Base-by-base conservation (phyloP, 2,797 vertebrate genomes). In the Mus minutoides region DNA sequence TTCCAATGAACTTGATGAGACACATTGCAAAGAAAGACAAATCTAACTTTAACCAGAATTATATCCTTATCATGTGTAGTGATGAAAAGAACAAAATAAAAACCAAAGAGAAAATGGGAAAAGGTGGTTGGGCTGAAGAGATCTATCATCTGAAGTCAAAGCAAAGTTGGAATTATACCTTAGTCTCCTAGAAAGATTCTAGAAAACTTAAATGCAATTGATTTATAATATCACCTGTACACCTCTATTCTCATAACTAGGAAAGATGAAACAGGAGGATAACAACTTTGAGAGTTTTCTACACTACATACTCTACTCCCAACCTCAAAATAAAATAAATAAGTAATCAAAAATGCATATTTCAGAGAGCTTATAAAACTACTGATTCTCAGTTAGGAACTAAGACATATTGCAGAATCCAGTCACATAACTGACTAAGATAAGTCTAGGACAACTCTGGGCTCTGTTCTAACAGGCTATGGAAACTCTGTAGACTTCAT, bases 71-170 rank as follows among this genome's bases (percentile, higher is more conserved):
- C 58, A 92, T n/a, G 9, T 60, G 77, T 94, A 69, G 64, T 79
- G 94, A 96, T 13, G 8, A 87, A 90, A n/a, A 83, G 4, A 54
- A 95, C 24, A 69, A 79, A 94, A 80, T 58, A 29, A 54, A 96
- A 96, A 54, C n/a, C 29, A 58, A 37, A 89, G 8, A 80, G 62
- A 71, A 77, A 43, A 21, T 49, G 46, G 24, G 12, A 8, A 92
- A 86, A 96, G 2, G 3, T 87, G 9, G 0, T 3, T 43, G 22
- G 8, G 6, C 2, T 37, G 10, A 92, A 60, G 14, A 94, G 71
- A 90, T 85, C 17, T 80, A 22, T 88, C 54, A 43, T 88, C 67
- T 62, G 85, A 95, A 84, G 11, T 46, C 84, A 95, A 96, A 95
- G 37, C 16, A 95, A 95, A 91, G 16, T 29, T 73, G 1, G 24